These are phyloP conservation scores for Oenanthe oenanthe DNA, from an alignment of 2,113 vertebrate genomes.

Conservation along the genomic window DNA sequence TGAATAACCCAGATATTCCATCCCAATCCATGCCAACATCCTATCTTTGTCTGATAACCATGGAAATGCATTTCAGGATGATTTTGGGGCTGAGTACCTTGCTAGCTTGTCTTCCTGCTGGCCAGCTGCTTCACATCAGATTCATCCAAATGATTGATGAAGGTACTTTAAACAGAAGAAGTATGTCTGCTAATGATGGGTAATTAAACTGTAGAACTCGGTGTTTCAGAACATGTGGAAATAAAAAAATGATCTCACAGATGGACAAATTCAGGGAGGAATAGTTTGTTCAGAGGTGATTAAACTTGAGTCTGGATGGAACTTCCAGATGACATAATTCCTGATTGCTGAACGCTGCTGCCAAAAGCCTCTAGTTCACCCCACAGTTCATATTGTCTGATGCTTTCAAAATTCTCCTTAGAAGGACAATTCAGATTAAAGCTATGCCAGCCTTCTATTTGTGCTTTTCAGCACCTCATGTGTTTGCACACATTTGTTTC, in stretches of 20 bases:
- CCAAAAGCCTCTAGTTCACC: not conserved
- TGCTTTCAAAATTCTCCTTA: not conserved
- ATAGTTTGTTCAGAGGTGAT: not conserved
- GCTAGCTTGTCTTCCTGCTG: not conserved
- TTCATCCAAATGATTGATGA: not conserved
- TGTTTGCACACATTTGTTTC: accelerated
- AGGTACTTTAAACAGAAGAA: not conserved
- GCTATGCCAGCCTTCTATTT: not conserved
- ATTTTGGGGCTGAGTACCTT: not conserved
- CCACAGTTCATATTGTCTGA: not conserved
- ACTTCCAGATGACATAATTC: not conserved
- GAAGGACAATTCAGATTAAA: not conserved
- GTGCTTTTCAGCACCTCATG: accelerated
- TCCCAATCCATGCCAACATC: not conserved
- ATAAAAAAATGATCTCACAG: not conserved
- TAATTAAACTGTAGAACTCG: not conserved
- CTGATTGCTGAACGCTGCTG: not conserved
- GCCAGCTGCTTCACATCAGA: constrained; percentile 8
- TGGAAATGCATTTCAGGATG: not conserved
- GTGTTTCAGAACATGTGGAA: not conserved
- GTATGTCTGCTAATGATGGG: not conserved
- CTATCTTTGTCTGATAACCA: not conserved
- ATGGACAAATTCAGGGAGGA: not conserved
- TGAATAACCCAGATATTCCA: not conserved
- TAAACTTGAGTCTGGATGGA: not conserved